Evolutionary conservation across 2,888 invertebrate species (phyloP).

Genomic region (Nomada ferruginata): DNA sequence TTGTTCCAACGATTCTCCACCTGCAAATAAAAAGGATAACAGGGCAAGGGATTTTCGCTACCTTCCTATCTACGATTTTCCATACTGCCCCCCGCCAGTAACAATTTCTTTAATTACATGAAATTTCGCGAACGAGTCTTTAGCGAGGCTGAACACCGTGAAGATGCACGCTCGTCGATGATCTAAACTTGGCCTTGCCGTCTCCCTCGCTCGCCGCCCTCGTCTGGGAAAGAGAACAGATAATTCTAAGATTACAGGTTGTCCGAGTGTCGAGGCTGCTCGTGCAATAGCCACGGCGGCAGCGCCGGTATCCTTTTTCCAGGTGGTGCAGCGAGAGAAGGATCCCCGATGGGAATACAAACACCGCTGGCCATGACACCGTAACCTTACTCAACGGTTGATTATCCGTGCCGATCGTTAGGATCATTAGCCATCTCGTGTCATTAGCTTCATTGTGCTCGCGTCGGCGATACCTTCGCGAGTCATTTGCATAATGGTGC

Average conservation of each 20-base stretch:
- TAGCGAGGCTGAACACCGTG: neutral
- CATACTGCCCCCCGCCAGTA: neutral
- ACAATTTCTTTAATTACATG: neutral
- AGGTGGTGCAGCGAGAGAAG: slow-evolving; percentile 45
- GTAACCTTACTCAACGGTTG: slow-evolving; percentile 79
- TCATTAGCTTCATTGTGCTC: slow-evolving; percentile 71
- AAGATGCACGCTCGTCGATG: slow-evolving; percentile 68
- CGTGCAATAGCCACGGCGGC: slow-evolving; percentile 21
- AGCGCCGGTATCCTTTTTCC: slow-evolving; percentile 58
- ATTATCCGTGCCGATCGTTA: slow-evolving; percentile 70
- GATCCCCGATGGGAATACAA: slow-evolving; percentile 70
- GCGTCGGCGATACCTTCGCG: slow-evolving; percentile 67
- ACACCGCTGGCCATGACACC: slow-evolving; percentile 81
- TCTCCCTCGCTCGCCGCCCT: slow-evolving; percentile 27
- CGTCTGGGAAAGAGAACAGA: slow-evolving; percentile 45
- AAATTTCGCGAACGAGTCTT: slow-evolving; percentile 24
- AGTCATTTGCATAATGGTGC: slow-evolving; percentile 74
- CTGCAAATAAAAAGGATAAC: too few relatives aligned
- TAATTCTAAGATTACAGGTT: slow-evolving; percentile 70
- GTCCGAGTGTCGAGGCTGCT: slow-evolving; percentile 56
- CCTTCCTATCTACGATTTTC: neutral
- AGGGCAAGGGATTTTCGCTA: too few relatives aligned
- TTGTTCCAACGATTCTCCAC: too few relatives aligned
- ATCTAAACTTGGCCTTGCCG: slow-evolving; percentile 82
- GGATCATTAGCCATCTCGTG: slow-evolving; percentile 72